Evolutionary conservation across 2,113 vertebrate species (phyloP), one percentile per base, ranked within the genome.

Genomic region (Gadus macrocephalus): DNA sequence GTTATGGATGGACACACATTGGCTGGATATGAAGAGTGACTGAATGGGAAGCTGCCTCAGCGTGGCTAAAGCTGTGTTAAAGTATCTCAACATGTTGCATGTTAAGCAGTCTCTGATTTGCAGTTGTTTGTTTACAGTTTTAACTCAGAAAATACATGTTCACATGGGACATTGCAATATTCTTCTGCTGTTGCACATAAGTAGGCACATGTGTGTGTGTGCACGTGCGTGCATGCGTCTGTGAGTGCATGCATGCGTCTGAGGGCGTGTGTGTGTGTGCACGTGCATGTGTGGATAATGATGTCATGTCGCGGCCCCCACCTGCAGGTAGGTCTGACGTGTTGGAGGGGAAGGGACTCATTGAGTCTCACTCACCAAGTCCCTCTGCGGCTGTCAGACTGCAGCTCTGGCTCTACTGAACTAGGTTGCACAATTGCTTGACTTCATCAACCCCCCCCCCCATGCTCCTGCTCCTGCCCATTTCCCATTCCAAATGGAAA

Each of bases 251-350:
- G 68, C 79, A 2, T 49, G 17, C 12, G 35, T 31, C 5, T 42
- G 38, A 5, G 38, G 1, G 38, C 9, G 38, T 42, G 38, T 56
- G 38, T 11, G 42, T 49, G 42, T 17, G 16, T 58, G 15, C 17
- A 58, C 1, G 55, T 58, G 55, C 17, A 25, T 4, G 16, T 65
- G 63, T 77, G 65, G 78, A 82, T 68, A 69, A 71, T 79, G 80
- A 85, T 76, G 79, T 84, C 79, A 87, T 76, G 70, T 42, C 42
- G 67, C 69, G 69, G 75, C 76, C 66, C 79, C 42, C 55, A 58
- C 55, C n/a, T 5, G 16, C 55, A 70, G 42, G 42, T 49, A 9
- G 42, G 42, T 49, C 42, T 9, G 42, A 63, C 22, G 53, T 7
- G 65, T 74, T 75, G 72, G 83, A 85, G 77, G 75, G 61, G 35